Base-by-base conservation (phyloP, 2,113 vertebrate genomes). In the Miniopterus natalensis region DNA sequence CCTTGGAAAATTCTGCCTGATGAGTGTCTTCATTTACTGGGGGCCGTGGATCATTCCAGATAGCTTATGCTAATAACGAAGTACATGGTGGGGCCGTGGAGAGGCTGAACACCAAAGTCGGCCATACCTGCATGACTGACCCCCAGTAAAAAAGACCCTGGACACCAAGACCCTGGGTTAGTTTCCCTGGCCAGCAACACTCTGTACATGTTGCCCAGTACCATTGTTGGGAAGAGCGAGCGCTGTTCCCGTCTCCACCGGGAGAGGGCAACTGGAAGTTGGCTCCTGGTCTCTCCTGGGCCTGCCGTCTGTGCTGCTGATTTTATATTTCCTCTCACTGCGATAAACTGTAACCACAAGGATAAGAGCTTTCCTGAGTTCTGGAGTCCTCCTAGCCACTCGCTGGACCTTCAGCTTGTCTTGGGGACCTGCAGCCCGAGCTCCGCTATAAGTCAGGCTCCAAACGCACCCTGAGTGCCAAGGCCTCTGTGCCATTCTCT, bases 341-440 rank as follows among this genome's bases (percentile, higher is more conserved):
- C 42, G 36, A 57, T 17, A 4, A 86, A 73, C 14, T 14, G 2
- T 47, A 42, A 27, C 20, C 36, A 2, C 1, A 15, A 10, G 14
- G 2, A 3, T 1, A 15, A 63, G 4, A 4, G 3, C 17, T 36
- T 84, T 79, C 17, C 57, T 40, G 40, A 86, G 66, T 25, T 59
- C 74, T 36, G 2, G 59, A 40, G 29, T 74, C 59, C 23, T 11
- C 36, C 49, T 80, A 49, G 40, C 4, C 20, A 59, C 25, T 55
- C 29, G 0, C 0, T 3, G 13, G 42, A 36, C 8, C 40, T 53
- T 12, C 36, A 75, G 27, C 70, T 2, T 0, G 51, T n/a, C 73
- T 63, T 21, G 7, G 40, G 61, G 42, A 2, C 40, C 9, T 40
- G 45, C 29, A n/a, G 29, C 5, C 10, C 3, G 23, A 57, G 27